These are phyloP conservation scores for Synanthedon vespiformis DNA, from an alignment of 2,888 invertebrate genomes.

Conservation along the genomic window DNA sequence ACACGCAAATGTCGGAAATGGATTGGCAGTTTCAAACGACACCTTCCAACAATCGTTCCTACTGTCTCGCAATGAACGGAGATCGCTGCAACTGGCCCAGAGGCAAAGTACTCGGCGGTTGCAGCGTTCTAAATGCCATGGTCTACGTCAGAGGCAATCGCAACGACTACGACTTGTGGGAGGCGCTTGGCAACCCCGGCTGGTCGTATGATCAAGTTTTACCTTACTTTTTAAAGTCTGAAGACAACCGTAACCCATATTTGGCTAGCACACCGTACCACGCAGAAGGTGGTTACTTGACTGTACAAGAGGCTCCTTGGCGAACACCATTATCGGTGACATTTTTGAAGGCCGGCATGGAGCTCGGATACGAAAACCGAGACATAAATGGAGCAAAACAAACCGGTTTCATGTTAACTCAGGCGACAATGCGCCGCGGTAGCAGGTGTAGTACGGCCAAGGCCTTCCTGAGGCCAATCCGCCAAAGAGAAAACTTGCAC, in stretches of 20 bases:
- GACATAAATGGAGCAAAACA: constrained; percentile 87
- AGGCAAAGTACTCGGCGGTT: constrained; percentile 91
- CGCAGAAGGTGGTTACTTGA: constrained; percentile 81
- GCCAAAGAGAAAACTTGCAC: constrained; percentile 82
- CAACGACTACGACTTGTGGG: constrained; percentile 90
- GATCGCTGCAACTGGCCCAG: constrained; percentile 93
- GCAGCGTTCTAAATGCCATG: constrained; percentile 91
- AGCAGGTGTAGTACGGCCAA: constrained; percentile 90
- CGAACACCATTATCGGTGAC: constrained; percentile 84
- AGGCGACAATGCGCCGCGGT: constrained; percentile 86
- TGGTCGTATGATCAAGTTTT: constrained; percentile 88
- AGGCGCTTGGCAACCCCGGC: constrained; percentile 82
- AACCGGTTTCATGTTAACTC: constrained; percentile 88
- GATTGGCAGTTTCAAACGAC: constrained; percentile 95
- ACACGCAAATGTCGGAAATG: constrained; percentile 85
- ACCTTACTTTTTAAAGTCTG: constrained; percentile 88
- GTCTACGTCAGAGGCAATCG: constrained; percentile 90
- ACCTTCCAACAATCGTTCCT: constrained; percentile 80
- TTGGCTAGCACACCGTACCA: constrained; percentile 81
- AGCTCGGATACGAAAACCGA: constrained; percentile 83
- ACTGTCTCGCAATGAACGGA: constrained; percentile 88
- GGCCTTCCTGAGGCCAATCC: constrained; percentile 85
- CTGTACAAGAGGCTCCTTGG: constrained; percentile 89
- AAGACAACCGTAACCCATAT: constrained; percentile 89
- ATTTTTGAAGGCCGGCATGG: constrained; percentile 84